Conservation (phyloP, 1,140 invertebrate genomes). For the Halotydeus destructor region DNA sequence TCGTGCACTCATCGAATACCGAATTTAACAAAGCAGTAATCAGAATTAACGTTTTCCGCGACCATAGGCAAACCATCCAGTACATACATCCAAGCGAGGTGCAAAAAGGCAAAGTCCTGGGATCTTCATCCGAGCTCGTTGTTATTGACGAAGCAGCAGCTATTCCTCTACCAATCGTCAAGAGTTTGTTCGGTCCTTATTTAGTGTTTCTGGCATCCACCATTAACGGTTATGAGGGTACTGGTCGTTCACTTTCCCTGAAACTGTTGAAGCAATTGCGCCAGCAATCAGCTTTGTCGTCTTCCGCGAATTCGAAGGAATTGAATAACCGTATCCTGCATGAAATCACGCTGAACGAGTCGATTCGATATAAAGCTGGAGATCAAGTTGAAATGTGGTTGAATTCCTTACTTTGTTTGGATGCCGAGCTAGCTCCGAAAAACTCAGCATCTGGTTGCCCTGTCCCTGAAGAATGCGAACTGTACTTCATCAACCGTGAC, state of each 20-base stretch:
- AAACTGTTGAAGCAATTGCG: slow-evolving; percentile 81
- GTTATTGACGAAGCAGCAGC: slow-evolving; percentile 98
- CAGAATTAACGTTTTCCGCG: slow-evolving; percentile 63
- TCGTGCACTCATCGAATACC: slow-evolving; percentile 84
- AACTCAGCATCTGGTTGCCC: slow-evolving; percentile 53
- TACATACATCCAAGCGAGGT: slow-evolving; percentile 85
- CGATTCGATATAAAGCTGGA: slow-evolving; percentile 72
- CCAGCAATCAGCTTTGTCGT: slow-evolving; percentile 31
- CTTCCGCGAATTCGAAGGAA: slow-evolving; percentile 9
- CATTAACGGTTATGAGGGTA: slow-evolving; percentile 96
- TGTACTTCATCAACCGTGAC: slow-evolving; percentile 52
- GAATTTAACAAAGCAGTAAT: slow-evolving; percentile 93
- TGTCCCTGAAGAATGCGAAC: slow-evolving; percentile 61
- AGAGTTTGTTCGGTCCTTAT: slow-evolving; percentile 72
- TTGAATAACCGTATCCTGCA: slow-evolving; percentile 23
- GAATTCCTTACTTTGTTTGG: slow-evolving; percentile 71
- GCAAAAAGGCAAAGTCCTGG: slow-evolving; percentile 38
- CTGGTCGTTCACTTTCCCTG: slow-evolving; percentile 78
- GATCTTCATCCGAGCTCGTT: slow-evolving; percentile 68
- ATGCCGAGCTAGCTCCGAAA: slow-evolving; percentile 40
- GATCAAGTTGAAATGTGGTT: slow-evolving; percentile 85
- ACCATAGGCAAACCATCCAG: slow-evolving; percentile 93
- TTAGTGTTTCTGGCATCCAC: slow-evolving; percentile 91
- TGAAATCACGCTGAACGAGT: slow-evolving; percentile 57
- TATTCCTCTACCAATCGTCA: slow-evolving; percentile 83